Percentiles rank a stretch among this genome's conserved stretches.
phyloP scores from a whole-genome alignment of 2,888 invertebrate genomes.

The Bruchidius siliquastri region DNA sequence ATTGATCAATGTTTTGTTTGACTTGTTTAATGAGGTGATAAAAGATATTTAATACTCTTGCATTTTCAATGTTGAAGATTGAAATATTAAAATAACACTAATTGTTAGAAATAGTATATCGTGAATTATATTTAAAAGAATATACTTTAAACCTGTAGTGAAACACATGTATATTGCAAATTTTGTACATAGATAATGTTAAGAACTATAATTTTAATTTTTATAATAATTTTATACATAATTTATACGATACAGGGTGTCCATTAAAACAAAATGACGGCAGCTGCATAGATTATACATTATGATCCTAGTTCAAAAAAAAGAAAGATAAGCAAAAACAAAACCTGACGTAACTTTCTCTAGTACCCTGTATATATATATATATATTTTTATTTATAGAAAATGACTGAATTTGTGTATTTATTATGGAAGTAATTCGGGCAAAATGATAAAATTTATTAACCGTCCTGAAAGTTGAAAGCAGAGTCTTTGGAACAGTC shows the following conservation, averaged over 20 bases:
- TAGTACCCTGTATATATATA: slow-evolving; percentile 30
- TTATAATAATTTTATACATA: slow-evolving; percentile 38
- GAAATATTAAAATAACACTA: slow-evolving; percentile 21
- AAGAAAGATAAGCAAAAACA: slow-evolving; percentile 2
- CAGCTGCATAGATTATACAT: slow-evolving; percentile 22
- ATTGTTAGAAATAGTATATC: slow-evolving; percentile 26
- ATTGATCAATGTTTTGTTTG: slow-evolving; percentile 3
- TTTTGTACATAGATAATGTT: slow-evolving; percentile 34
- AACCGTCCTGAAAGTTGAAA: slow-evolving; percentile 27
- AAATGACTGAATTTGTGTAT: slow-evolving; percentile 31
- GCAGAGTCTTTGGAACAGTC: neutral
- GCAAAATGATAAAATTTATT: slow-evolving; percentile 18
- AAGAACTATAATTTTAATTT: slow-evolving; percentile 35
- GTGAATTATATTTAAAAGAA: slow-evolving; percentile 22
- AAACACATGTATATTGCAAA: slow-evolving; percentile 29
- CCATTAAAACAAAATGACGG: slow-evolving; percentile 25
- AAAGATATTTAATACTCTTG: slow-evolving; percentile 19
- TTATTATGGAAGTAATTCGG: slow-evolving; percentile 13
- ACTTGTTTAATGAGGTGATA: slow-evolving; percentile 1
- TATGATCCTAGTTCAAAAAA: neutral
- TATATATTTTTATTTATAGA: slow-evolving; percentile 27
- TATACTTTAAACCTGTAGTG: slow-evolving; percentile 27
- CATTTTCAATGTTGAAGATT: slow-evolving; percentile 24
- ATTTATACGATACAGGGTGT: slow-evolving; percentile 38
- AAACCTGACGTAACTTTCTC: slow-evolving; percentile 15